Evolutionary conservation across 2,113 vertebrate genomes (phyloP).

Genomic region (Morone chrysops): DNA sequence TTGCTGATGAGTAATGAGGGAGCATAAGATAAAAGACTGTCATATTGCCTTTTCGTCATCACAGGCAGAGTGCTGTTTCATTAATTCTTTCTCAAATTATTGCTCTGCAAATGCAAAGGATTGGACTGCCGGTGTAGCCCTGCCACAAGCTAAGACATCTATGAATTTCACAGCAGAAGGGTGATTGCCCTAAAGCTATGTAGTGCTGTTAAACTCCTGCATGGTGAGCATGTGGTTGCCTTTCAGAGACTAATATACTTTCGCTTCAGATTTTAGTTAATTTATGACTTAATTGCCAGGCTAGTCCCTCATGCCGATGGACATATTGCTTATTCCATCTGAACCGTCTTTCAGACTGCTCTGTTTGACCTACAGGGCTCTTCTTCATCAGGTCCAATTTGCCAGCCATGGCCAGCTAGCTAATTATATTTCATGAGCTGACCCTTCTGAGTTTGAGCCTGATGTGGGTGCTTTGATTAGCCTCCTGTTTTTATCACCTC

Average conservation of each 20-base stretch:
- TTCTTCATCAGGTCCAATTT: constrained; percentile 83
- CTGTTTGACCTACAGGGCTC: constrained; percentile 75
- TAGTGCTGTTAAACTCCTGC: constrained; percentile 28
- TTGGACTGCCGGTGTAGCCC: constrained; percentile 22
- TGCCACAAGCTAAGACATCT: constrained; percentile 31
- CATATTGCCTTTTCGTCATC: constrained; percentile 70
- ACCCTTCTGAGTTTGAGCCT: constrained; percentile 77
- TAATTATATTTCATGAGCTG: constrained; percentile 84
- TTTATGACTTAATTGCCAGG: constrained; percentile 77
- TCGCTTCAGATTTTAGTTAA: constrained; percentile 69
- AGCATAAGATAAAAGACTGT: constrained; percentile 77
- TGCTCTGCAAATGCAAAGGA: constrained; percentile 25
- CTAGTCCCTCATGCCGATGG: constrained; percentile 53
- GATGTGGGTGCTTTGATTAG: constrained; percentile 81
- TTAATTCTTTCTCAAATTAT: constrained; percentile 60
- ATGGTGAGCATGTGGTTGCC: constrained; percentile 23
- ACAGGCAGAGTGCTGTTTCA: constrained; percentile 61
- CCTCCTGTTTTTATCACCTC: constrained; percentile 81
- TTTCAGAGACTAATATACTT: constrained; percentile 52
- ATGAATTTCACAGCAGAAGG: constrained; percentile 40
- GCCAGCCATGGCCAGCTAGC: constrained; percentile 71
- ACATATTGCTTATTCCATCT: constrained; percentile 80
- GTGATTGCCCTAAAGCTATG: constrained; percentile 29
- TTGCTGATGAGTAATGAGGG: constrained; percentile 81
- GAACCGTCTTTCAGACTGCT: constrained; percentile 66